phyloP scores from a whole-genome alignment of 2,888 invertebrate species.

The Hetaerina titia region DNA sequence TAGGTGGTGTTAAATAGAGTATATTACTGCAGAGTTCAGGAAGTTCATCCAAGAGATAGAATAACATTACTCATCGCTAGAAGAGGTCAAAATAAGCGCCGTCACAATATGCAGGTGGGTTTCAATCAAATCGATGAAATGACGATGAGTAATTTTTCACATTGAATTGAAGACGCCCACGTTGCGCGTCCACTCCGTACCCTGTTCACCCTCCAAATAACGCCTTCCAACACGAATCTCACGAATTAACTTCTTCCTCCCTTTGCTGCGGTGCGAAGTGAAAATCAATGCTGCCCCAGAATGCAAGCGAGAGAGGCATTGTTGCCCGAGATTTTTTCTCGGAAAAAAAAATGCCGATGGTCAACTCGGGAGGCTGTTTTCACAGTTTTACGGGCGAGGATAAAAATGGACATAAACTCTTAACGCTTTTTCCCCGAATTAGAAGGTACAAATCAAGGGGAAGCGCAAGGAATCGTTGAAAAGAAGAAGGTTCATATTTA shows the following conservation, averaged over 20 bases:
- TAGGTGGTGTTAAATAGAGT: no score
- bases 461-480: not conserved
- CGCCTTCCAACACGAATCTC: not conserved
- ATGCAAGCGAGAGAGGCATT: not conserved
- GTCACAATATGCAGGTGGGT: no score
- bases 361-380: not conserved
- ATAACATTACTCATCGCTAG: no score
- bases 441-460: not conserved
- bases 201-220: no score
- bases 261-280: not conserved
- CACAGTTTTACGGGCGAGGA: not conserved
- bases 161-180: no score
- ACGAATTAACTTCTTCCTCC: not conserved
- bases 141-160: no score
- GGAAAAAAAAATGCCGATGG: not conserved
- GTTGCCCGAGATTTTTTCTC: not conserved
- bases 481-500: constrained; percentile 3
- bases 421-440: not conserved
- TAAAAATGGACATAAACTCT: not conserved
- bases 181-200: no score
- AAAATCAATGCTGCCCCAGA: not conserved
- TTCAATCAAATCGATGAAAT: no score
- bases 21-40: no score
- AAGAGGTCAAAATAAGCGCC: no score
- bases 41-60: no score